phyloP scores from a whole-genome alignment of 2,113 vertebrate species.

The Mirza zaza region DNA sequence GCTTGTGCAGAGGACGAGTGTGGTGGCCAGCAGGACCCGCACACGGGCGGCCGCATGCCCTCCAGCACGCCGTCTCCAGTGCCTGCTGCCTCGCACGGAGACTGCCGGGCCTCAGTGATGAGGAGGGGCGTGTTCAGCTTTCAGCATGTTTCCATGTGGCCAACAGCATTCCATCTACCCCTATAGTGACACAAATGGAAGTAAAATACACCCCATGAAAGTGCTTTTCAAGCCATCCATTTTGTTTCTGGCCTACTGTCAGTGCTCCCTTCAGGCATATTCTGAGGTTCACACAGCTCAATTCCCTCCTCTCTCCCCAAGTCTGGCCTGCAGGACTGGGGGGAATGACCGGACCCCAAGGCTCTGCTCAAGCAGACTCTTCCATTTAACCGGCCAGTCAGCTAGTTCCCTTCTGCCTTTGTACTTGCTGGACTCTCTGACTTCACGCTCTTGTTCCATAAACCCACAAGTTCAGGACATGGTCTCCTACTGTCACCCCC shows the following conservation, averaged over 20 bases:
- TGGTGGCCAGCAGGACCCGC: too few relatives aligned
- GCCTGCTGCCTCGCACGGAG: too few relatives aligned
- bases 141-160: not conserved
- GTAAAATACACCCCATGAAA: not conserved
- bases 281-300: not conserved
- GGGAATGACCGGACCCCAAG: too few relatives aligned
- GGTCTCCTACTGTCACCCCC: not conserved
- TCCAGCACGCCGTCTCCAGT: too few relatives aligned
- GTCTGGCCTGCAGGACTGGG: not conserved
- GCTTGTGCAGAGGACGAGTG: not conserved
- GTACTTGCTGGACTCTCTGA: not conserved
- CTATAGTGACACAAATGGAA: not conserved
- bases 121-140: not conserved
- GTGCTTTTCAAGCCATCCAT: not conserved
- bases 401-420: not conserved
- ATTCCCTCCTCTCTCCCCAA: too few relatives aligned
- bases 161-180: not conserved
- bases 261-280: not conserved
- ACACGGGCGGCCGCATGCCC: not conserved
- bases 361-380: not conserved
- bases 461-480: not conserved
- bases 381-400: accelerated
- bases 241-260: not conserved
- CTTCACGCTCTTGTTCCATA: not conserved
- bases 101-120: not conserved